These are phyloP conservation scores for Petrocephalus microphthalmus DNA, from an alignment of 2,113 vertebrate species.

Conservation along the genomic window DNA sequence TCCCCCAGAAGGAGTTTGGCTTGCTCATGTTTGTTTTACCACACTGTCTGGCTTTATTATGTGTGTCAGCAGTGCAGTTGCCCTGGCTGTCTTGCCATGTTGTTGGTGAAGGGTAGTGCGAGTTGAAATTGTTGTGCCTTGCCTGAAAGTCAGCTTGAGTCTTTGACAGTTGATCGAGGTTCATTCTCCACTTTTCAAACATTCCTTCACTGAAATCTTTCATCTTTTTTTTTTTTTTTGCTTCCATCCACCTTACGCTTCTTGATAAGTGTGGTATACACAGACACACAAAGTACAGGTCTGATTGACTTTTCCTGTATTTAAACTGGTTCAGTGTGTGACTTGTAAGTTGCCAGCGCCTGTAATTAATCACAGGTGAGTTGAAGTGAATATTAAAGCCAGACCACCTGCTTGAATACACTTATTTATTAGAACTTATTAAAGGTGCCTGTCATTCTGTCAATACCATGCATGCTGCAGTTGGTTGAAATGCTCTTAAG, in stretches of 20 bases:
- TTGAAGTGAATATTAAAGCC: not conserved
- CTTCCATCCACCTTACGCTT: not conserved
- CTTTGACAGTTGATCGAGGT: not conserved
- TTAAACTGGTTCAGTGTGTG: not conserved
- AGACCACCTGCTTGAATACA: not conserved
- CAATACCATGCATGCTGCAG: not conserved
- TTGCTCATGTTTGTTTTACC: not conserved
- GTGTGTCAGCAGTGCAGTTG: no score
- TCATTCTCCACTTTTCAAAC: not conserved
- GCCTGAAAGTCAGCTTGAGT: not conserved
- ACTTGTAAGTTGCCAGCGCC: not conserved
- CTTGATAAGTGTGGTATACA: not conserved
- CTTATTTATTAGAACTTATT: not conserved
- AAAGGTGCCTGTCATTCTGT: not conserved
- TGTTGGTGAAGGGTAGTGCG: not conserved
- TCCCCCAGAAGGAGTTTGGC: not conserved
- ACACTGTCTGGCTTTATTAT: not conserved
- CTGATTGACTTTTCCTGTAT: not conserved
- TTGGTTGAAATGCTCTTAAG: not conserved
- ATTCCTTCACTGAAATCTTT: not conserved
- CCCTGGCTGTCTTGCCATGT: not conserved
- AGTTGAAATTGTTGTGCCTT: not conserved
- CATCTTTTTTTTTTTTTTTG: not conserved
- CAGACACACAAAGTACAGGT: not conserved
- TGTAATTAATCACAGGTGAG: not conserved